A percentile compares a stretch with the other conserved stretches of the same genome.
phyloP scores from a whole-genome alignment of 2,888 invertebrate species.

The Phalera bucephala region DNA sequence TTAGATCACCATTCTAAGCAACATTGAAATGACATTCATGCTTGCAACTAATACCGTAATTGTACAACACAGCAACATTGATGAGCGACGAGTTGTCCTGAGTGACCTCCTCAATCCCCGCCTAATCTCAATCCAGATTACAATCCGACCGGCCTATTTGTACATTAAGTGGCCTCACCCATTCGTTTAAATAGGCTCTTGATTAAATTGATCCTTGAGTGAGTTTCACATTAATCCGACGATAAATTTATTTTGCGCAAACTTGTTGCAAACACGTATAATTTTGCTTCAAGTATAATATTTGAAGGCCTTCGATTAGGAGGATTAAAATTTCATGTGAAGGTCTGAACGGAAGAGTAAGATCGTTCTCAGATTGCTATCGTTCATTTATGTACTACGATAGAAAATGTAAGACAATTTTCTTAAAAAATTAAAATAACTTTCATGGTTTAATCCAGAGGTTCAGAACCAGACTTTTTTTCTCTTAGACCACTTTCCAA shows the following conservation, averaged over 20 bases:
- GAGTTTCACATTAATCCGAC: constrained; percentile 45
- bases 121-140: constrained; percentile 55
- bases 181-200: constrained; percentile 54
- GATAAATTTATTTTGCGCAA: constrained; percentile 36
- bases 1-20: no score
- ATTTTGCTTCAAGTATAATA: constrained; percentile 10
- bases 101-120: constrained; percentile 42
- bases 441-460: no score
- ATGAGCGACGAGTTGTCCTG: constrained; percentile 24
- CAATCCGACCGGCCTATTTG: constrained; percentile 50
- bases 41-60: constrained; percentile 18
- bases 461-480: no score
- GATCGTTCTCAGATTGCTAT: no score
- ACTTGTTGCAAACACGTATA: constrained; percentile 24
- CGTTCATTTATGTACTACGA: no score
- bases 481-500: no score
- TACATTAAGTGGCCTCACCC: constrained; percentile 49
- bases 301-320: constrained; percentile 6
- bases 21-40: constrained; percentile 5
- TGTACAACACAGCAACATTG: constrained; percentile 15
- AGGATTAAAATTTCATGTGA: constrained; percentile 7
- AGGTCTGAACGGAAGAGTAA: neutral
- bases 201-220: constrained; percentile 49
- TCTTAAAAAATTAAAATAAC: no score
- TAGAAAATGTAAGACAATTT: no score